phyloP scores from a whole-genome alignment of 30 jellyfish, hydroid and myxozoan species.

The Nemopilema nomurai region DNA sequence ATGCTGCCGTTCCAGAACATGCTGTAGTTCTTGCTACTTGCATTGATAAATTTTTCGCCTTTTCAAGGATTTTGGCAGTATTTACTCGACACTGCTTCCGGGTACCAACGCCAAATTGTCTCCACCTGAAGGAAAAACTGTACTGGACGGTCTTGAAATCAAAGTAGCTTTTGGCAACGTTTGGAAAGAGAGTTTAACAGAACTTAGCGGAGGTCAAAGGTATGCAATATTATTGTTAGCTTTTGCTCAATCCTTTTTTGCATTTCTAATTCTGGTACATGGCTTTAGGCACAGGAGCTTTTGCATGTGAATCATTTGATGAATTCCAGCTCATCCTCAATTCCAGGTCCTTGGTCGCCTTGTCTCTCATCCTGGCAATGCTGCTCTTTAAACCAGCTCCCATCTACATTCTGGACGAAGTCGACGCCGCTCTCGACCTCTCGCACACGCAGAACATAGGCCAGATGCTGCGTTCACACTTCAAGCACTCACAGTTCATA shows the following conservation, averaged over 20 bases:
- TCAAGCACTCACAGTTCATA: constrained; percentile 96
- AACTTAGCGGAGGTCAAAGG: constrained; percentile 99
- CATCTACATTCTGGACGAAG: constrained; percentile 97
- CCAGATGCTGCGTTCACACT: constrained; percentile 94
- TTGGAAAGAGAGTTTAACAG: constrained; percentile 99
- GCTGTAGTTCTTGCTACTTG: too few relatives aligned
- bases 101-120: constrained; percentile 95
- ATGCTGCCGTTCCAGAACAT: too few relatives aligned
- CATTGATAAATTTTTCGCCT: neutral
- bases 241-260: too few relatives aligned
- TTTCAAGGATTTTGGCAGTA: constrained; percentile 95
- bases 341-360: constrained; percentile 94
- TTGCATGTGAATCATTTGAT: too few relatives aligned
- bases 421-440: constrained; percentile 99
- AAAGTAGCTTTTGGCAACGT: constrained; percentile 96
- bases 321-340: neutral
- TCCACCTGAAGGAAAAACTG: constrained; percentile 92
- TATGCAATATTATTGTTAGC: too few relatives aligned
- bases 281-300: too few relatives aligned
- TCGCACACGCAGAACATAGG: constrained; percentile 99
- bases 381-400: constrained; percentile 99
- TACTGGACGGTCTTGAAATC: constrained; percentile 96
- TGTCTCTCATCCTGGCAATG: constrained; percentile 95
- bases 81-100: constrained; percentile 95
- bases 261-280: too few relatives aligned